These are phyloP conservation scores for Tor tambroides DNA, from an alignment of 2,113 vertebrate species.

Conservation along the genomic window DNA sequence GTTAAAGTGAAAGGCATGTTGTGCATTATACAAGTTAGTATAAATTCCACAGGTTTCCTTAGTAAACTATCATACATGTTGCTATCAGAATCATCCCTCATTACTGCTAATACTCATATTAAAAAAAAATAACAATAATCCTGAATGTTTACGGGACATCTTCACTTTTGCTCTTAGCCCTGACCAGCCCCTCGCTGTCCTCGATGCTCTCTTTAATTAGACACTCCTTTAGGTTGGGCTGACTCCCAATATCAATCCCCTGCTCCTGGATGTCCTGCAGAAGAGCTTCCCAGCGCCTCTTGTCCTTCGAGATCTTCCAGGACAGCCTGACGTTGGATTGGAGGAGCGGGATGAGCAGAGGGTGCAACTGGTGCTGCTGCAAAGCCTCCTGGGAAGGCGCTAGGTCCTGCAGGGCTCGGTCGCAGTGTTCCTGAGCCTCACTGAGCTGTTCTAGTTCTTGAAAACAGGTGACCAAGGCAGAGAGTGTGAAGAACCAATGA, in stretches of 20 bases:
- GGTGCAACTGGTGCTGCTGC: slow-evolving; percentile 75
- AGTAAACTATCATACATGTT: slow-evolving; percentile 8
- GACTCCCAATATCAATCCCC: slow-evolving; percentile 73
- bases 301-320: slow-evolving; percentile 91
- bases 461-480: slow-evolving; percentile 85
- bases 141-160: slow-evolving; percentile 18
- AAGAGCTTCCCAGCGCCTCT: slow-evolving; percentile 83
- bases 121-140: background rate
- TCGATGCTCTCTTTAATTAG: slow-evolving; percentile 85
- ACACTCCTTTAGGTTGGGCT: slow-evolving; percentile 85
- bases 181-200: slow-evolving; percentile 62
- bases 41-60: slow-evolving; percentile 16
- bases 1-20: background rate
- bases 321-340: slow-evolving; percentile 84
- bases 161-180: slow-evolving; percentile 41
- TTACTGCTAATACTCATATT: background rate
- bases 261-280: slow-evolving; percentile 81
- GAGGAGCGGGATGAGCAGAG: slow-evolving; percentile 84
- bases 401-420: slow-evolving; percentile 80
- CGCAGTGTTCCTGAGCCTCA: slow-evolving; percentile 85
- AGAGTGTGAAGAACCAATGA: slow-evolving; percentile 85
- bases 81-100: background rate
- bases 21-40: background rate
- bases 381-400: slow-evolving; percentile 62
- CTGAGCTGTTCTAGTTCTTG: slow-evolving; percentile 86